phyloP scores from a whole-genome alignment of 2,797 vertebrate genomes.

The Molossus alvarezi region DNA sequence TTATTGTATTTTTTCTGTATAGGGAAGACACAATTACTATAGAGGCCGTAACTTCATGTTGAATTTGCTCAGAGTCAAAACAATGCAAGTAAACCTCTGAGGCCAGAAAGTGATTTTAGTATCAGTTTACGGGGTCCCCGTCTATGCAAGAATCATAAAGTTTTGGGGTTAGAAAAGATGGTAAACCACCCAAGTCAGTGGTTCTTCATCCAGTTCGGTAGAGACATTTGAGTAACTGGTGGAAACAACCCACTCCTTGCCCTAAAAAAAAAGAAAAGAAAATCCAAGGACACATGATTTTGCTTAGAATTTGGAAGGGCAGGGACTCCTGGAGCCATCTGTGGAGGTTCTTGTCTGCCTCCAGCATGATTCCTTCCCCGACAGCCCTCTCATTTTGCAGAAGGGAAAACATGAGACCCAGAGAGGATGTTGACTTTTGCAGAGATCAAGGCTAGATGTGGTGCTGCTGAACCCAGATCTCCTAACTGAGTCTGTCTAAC shows the following conservation, averaged over 20 bases:
- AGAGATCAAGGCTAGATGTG: background rate
- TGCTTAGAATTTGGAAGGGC: background rate
- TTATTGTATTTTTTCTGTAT: background rate
- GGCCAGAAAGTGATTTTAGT: background rate
- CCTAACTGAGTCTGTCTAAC: background rate
- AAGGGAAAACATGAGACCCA: background rate
- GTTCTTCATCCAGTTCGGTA: conserved; percentile 22
- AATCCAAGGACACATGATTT: background rate
- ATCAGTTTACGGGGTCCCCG: conserved; percentile 1
- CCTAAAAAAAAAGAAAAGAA: background rate
- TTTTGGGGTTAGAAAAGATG: conserved; percentile 53
- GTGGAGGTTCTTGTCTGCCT: background rate
- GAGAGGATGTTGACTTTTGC: background rate
- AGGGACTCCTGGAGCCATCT: background rate
- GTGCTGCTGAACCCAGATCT: background rate
- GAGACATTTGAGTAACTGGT: conserved; percentile 21
- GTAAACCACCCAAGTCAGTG: background rate
- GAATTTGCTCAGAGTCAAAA: conserved; percentile 53
- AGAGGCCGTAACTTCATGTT: conserved; percentile 27
- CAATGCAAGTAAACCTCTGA: conserved; percentile 45
- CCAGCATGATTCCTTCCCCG: background rate
- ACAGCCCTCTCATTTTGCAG: background rate
- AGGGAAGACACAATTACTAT: background rate
- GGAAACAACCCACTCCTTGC: conserved; percentile 21
- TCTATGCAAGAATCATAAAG: conserved; percentile 39